Conservation (phyloP, 2,797 vertebrate species). For the Pitangus sulphuratus region DNA sequence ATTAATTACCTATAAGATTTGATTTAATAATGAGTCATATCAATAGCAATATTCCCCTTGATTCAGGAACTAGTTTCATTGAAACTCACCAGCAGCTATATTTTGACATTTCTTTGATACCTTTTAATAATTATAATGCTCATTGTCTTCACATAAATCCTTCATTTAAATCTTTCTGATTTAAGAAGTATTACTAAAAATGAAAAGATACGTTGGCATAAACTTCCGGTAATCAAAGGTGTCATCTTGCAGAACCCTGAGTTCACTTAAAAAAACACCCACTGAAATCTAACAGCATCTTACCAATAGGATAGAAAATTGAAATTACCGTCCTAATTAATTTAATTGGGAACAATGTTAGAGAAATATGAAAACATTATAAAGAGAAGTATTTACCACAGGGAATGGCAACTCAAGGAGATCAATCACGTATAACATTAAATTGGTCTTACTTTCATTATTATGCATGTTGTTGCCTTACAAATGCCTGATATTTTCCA, state of each 20-base stretch:
- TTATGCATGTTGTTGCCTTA: background rate
- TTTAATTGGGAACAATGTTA: background rate
- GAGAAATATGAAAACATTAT: background rate
- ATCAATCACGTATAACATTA: background rate
- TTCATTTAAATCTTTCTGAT: background rate
- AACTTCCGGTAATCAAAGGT: background rate
- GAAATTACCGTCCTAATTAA: background rate
- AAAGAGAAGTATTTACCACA: background rate
- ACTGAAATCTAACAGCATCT: background rate
- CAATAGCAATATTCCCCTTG: background rate
- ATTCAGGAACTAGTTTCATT: background rate
- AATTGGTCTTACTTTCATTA: background rate
- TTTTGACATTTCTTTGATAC: background rate
- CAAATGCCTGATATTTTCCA: background rate
- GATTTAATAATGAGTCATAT: background rate
- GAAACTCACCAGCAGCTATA: background rate
- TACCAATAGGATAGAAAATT: background rate
- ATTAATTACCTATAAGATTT: background rate
- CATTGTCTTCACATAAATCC: background rate
- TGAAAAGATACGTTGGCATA: background rate
- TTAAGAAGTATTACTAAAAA: background rate
- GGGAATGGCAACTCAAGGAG: rapidly evolving
- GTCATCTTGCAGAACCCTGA: background rate
- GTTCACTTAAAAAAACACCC: rapidly evolving
- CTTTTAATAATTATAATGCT: rapidly evolving